phyloP scores from a whole-genome alignment of 2,113 vertebrate species.

The Ranitomeya variabilis region DNA sequence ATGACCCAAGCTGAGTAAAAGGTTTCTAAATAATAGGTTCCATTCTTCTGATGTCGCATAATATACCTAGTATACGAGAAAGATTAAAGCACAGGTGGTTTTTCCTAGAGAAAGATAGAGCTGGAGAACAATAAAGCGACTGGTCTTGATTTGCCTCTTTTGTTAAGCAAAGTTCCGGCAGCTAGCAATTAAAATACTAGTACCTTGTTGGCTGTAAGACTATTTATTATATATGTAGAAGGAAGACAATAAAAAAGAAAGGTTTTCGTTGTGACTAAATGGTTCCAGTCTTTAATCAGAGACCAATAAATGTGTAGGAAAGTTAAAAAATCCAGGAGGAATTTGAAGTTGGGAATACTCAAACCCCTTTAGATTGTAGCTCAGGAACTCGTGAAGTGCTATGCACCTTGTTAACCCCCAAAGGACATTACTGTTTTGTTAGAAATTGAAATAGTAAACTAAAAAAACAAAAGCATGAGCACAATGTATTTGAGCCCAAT shows the following conservation, averaged over 20 bases:
- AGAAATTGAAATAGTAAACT: too few species aligned
- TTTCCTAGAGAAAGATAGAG: background rate
- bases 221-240: background rate
- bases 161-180: slow-evolving; percentile 15
- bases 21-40: slow-evolving; percentile 47
- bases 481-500: too few species aligned
- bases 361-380: background rate
- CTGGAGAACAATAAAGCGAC: slow-evolving; percentile 18
- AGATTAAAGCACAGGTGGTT: slow-evolving; percentile 34
- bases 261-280: background rate
- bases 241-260: background rate
- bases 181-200: background rate
- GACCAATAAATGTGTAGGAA: background rate
- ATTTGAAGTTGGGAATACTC: background rate
- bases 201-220: background rate
- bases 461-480: too few species aligned
- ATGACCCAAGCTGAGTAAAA: slow-evolving; percentile 40
- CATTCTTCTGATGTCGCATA: slow-evolving; percentile 31
- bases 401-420: too few species aligned
- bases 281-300: background rate
- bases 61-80: background rate
- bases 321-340: background rate
- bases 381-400: background rate
- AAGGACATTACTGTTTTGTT: too few species aligned
- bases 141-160: slow-evolving; percentile 14